Percentiles rank a stretch among this genome's conserved stretches.
phyloP scores from a whole-genome alignment of 2,888 invertebrate genomes.

The Cephus rjabovi region DNA sequence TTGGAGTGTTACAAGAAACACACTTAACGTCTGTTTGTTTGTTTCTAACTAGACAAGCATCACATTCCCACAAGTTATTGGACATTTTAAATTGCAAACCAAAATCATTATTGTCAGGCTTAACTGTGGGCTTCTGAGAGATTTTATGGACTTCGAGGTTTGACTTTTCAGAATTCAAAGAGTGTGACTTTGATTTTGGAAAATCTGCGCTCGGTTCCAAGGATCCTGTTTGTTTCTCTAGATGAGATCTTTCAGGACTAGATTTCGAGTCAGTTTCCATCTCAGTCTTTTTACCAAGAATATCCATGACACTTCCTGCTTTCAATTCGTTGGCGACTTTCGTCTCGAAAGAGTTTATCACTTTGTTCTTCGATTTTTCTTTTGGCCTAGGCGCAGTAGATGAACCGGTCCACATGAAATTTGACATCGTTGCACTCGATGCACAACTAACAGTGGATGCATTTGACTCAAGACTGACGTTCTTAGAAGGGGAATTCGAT shows the following conservation, averaged over 20 bases:
- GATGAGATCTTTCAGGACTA: not conserved
- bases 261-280: not conserved
- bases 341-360: constrained; percentile 23
- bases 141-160: constrained; percentile 59
- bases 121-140: constrained; percentile 19
- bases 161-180: constrained; percentile 59
- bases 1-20: constrained; percentile 69
- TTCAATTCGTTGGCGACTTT: constrained; percentile 55
- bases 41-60: constrained; percentile 71
- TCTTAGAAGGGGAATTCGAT: constrained; percentile 27
- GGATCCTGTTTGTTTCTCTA: not conserved
- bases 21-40: constrained; percentile 66
- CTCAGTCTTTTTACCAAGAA: constrained; percentile 48
- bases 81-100: constrained; percentile 45
- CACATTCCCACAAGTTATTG: constrained; percentile 70
- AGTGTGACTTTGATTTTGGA: constrained; percentile 33
- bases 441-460: constrained; percentile 17
- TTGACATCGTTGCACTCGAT: constrained; percentile 36
- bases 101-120: constrained; percentile 33
- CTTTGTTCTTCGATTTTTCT: constrained; percentile 44
- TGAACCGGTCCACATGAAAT: constrained; percentile 57
- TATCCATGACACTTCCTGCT: constrained; percentile 67
- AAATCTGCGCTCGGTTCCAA: constrained; percentile 3
- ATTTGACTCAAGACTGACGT: constrained; percentile 31
- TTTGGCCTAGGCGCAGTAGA: constrained; percentile 54